Percentiles rank a stretch among this genome's conserved stretches.
These are phyloP conservation scores for Lithophane ornitopus DNA, from an alignment of 2,888 invertebrate species.

Conservation along the genomic window DNA sequence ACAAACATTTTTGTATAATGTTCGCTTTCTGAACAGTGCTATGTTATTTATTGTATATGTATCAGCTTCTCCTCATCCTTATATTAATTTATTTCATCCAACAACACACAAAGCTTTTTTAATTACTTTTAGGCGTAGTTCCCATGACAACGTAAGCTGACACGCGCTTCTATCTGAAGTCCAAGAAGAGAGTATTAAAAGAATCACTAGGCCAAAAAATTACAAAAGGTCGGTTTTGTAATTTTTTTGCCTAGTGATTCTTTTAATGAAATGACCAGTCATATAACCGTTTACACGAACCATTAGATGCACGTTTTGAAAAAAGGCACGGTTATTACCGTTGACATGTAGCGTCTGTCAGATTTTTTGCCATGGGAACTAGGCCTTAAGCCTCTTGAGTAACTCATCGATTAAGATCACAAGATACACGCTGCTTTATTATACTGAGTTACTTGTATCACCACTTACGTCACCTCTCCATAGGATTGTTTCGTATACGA, in stretches of 20 bases:
- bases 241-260: background rate
- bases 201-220: no score
- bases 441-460: constrained; percentile 46
- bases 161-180: background rate
- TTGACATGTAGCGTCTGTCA: background rate
- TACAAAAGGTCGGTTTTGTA: no score
- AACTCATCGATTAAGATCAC: constrained; percentile 47
- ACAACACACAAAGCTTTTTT: constrained; percentile 35
- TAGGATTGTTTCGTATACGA: constrained; percentile 61
- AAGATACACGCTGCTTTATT: constrained; percentile 33
- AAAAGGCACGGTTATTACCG: background rate
- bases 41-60: constrained; percentile 50
- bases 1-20: background rate
- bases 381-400: constrained; percentile 15
- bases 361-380: constrained; percentile 37
- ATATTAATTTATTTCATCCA: constrained; percentile 41
- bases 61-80: constrained; percentile 46
- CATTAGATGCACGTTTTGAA: background rate
- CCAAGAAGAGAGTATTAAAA: no score
- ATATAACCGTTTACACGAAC: background rate
- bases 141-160: constrained; percentile 18
- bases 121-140: constrained; percentile 26
- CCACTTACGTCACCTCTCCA: constrained; percentile 57
- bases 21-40: constrained; percentile 56
- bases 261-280: background rate